These are phyloP conservation scores for Stegophylla sp. DNA, from an alignment of 2,888 invertebrate species.

Conservation along the genomic window DNA sequence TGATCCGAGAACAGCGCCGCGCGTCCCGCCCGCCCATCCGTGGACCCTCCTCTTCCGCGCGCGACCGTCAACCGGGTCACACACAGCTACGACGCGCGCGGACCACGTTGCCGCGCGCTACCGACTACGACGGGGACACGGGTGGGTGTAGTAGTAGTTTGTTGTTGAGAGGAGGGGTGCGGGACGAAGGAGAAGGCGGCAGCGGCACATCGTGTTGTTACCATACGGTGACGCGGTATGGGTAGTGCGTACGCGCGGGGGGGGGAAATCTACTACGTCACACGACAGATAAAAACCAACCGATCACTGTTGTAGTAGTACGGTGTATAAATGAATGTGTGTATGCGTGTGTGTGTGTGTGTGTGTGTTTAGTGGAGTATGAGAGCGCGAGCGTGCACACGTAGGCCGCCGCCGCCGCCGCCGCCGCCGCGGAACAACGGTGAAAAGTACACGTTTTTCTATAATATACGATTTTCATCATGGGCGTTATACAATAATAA, in stretches of 20 bases:
- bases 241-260: background rate
- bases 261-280: slow-evolving; percentile 35
- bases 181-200: background rate
- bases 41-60: background rate
- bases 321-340: no score
- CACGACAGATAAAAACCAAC: slow-evolving; percentile 49
- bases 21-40: background rate
- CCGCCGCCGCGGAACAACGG: slow-evolving; percentile 27
- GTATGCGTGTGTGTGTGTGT: no score
- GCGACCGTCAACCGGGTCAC: slow-evolving; percentile 16
- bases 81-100: background rate
- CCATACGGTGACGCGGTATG: background rate
- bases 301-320: background rate
- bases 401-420: no score
- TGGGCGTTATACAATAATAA: no score
- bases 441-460: slow-evolving; percentile 1
- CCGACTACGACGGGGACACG: background rate
- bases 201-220: slow-evolving; percentile 14
- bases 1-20: slow-evolving; percentile 44
- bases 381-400: background rate
- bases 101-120: no score
- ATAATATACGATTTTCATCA: no score
- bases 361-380: background rate
- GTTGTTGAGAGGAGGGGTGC: no score
- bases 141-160: no score